Evolutionary conservation across 2,113 vertebrate species (phyloP), one percentile per base, ranked within the genome.

Genomic region (Callionymus lyra): DNA sequence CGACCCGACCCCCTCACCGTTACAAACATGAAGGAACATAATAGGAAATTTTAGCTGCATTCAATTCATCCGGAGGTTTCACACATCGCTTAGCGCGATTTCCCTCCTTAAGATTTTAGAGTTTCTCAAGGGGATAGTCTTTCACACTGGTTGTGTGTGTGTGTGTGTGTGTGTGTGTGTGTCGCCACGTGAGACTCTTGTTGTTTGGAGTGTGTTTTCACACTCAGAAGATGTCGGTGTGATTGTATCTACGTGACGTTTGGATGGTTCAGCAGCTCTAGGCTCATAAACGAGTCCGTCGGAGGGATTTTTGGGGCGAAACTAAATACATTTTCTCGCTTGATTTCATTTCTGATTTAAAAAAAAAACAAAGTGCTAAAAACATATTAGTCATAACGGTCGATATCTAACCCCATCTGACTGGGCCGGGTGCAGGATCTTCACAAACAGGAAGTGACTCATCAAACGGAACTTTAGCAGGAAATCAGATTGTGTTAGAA

Each of bases 11-110:
- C 12, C 41, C n/a, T n/a, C n/a, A n/a, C n/a, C n/a, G n/a, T 18
- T 34, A 11, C 19, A 0, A 18, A 70, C 64, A 60, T 72, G 65
- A 66, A 70, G 79, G 37, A 15, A 79, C 75, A 80, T 63, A 85
- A 80, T 69, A 77, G 76, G 85, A 84, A 80, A 82, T 66, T 55
- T 53, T 69, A 86, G 75, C 77, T 74, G 76, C 74, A 60, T 74
- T 65, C 74, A 74, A 72, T 77, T 78, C 65, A 74, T 81, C 72
- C 47, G 17, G 52, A 41, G 31, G 64, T 86, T 89, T 82, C 79
- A 74, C 65, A 68, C 80, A 50, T 74, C 63, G 56, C 64, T 67
- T 81, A 77, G 80, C 46, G 39, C 16, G 52, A 83, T 82, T 82
- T 69, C 55, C 70, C 69, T 52, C 46, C 54, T 44, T 10, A 0